phyloP scores from a whole-genome alignment of 1,140 invertebrate genomes.

The Rhagoletis pomonella region DNA sequence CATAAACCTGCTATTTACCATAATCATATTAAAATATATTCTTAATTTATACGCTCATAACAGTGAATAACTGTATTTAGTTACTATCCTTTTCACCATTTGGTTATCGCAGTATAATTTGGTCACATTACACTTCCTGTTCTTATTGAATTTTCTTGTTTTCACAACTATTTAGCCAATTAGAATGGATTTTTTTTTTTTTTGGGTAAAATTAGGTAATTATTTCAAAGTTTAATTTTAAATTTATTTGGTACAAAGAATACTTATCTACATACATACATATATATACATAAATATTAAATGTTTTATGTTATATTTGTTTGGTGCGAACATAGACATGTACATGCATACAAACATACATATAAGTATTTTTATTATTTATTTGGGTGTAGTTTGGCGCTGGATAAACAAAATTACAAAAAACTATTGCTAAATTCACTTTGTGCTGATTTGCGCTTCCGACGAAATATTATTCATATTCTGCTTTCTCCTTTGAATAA shows the following conservation, averaged over 20 bases:
- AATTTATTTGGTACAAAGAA: neutral
- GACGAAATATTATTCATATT: neutral
- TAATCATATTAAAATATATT: neutral
- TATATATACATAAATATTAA: neutral
- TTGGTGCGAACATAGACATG: slow-evolving; percentile 9
- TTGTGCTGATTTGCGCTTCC: neutral
- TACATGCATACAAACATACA: slow-evolving; percentile 8
- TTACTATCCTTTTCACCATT: slow-evolving; percentile 12
- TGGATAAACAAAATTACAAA: neutral
- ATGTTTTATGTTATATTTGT: slow-evolving; percentile 53
- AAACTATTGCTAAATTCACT: too few relatives aligned
- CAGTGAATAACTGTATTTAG: slow-evolving; percentile 38
- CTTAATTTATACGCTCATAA: slow-evolving; percentile 12
- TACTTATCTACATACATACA: neutral
- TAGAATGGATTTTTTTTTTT: slow-evolving; percentile 10
- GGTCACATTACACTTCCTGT: neutral
- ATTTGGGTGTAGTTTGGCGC: slow-evolving; percentile 30
- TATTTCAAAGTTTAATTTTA: slow-evolving; percentile 29
- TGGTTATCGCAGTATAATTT: slow-evolving; percentile 23
- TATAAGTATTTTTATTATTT: neutral
- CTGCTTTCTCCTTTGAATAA: neutral
- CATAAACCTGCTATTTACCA: neutral
- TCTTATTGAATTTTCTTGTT: neutral
- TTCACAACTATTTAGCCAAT: neutral
- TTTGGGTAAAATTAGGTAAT: slow-evolving; percentile 34